Conservation (phyloP, 2,888 invertebrate species). For the Pherbina coryleti region DNA sequence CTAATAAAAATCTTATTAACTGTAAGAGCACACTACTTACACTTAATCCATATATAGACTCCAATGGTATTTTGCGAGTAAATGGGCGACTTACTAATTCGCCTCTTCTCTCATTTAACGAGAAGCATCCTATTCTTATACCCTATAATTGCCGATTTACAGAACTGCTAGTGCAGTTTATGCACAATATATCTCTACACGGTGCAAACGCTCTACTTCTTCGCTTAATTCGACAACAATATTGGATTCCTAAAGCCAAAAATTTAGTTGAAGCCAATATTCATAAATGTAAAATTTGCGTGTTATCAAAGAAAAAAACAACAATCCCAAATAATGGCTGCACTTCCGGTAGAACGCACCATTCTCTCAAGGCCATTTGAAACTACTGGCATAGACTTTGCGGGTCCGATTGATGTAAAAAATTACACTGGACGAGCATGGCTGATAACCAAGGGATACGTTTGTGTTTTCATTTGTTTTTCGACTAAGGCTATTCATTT, state of each 20-base stretch:
- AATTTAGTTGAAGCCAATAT: neutral
- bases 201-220: neutral
- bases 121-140: constrained; percentile 26
- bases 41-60: constrained; percentile 37
- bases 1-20: neutral
- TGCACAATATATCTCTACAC: neutral
- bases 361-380: neutral
- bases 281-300: constrained; percentile 17
- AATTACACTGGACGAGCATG: constrained; percentile 9
- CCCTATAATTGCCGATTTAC: neutral
- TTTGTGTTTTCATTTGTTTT: constrained; percentile 24
- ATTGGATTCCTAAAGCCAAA: neutral
- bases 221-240: neutral
- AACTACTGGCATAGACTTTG: neutral
- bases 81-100: constrained; percentile 23
- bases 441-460: constrained; percentile 10
- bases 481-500: constrained; percentile 33
- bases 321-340: neutral
- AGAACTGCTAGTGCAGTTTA: neutral
- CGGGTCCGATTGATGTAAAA: constrained; percentile 3
- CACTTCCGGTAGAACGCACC: neutral
- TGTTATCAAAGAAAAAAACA: neutral
- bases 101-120: constrained; percentile 1
- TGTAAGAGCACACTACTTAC: constrained; percentile 19
- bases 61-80: constrained; percentile 11